phyloP scores from a whole-genome alignment of 2,113 vertebrate species.

The Cheilinus undulatus region DNA sequence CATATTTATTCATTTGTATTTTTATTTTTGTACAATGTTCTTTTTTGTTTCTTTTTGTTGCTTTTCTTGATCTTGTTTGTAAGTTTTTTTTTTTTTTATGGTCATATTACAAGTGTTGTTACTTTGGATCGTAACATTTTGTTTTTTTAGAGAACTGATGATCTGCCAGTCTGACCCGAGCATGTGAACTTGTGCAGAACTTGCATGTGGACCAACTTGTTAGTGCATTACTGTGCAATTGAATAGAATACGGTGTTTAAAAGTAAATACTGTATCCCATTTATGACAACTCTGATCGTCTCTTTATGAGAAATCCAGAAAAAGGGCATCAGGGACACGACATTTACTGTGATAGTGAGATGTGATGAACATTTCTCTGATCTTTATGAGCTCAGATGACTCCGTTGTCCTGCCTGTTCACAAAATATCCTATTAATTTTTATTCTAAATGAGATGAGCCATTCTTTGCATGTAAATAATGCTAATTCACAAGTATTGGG shows the following conservation, averaged over 20 bases:
- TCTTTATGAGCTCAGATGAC: background rate
- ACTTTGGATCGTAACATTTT: slow-evolving; percentile 13
- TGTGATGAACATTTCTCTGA: background rate
- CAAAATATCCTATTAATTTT: background rate
- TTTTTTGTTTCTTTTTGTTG: slow-evolving; percentile 37
- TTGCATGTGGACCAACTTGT: slow-evolving; percentile 52
- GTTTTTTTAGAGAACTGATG: slow-evolving; percentile 13
- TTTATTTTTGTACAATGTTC: slow-evolving; percentile 75
- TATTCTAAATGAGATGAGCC: slow-evolving; percentile 31
- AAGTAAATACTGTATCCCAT: slow-evolving; percentile 8
- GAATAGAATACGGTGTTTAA: background rate
- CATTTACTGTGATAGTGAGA: background rate
- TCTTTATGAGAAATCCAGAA: slow-evolving; percentile 4
- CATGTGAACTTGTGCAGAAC: slow-evolving; percentile 52
- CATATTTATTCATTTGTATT: slow-evolving; percentile 85
- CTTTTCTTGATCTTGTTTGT: slow-evolving; percentile 43
- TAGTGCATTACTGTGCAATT: slow-evolving; percentile 24
- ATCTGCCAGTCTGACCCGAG: slow-evolving; percentile 50
- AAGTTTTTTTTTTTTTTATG: slow-evolving; percentile 19
- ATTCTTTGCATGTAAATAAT: slow-evolving; percentile 38
- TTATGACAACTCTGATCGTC: slow-evolving; percentile 3
- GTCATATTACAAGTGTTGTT: slow-evolving; percentile 55
- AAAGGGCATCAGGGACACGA: slow-evolving; percentile 11
- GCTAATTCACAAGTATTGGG: slow-evolving; percentile 33
- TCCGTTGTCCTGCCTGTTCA: slow-evolving; percentile 2